These are phyloP conservation scores for Toxotes lorentzi DNA, from an alignment of 2,797 vertebrate genomes.

Conservation along the genomic window DNA sequence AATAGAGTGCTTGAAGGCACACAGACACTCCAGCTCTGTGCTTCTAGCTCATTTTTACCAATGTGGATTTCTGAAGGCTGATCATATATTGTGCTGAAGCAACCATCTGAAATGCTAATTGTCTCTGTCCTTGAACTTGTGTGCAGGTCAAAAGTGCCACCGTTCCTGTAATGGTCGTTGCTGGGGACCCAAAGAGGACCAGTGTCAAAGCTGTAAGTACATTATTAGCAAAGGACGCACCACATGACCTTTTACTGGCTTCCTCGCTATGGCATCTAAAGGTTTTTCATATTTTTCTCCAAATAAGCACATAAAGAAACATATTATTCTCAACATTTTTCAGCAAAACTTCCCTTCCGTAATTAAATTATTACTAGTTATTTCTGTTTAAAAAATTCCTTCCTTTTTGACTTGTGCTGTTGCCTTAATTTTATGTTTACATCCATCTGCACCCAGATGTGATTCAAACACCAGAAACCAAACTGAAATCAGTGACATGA, in stretches of 20 bases:
- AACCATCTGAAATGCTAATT: conserved; percentile 31
- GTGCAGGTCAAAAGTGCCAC: conserved; percentile 93
- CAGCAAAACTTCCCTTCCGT: background rate
- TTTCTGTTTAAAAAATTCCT: background rate
- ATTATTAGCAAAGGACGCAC: background rate
- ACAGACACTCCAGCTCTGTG: conserved; percentile 9
- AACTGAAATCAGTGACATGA: background rate
- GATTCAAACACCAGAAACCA: background rate
- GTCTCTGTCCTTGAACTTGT: conserved; percentile 38
- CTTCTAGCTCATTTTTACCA: conserved; percentile 9
- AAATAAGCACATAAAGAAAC: background rate
- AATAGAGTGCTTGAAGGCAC: conserved; percentile 12
- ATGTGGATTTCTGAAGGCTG: conserved; percentile 8
- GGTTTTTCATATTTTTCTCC: background rate
- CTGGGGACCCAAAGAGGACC: conserved; percentile 94
- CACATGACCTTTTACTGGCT: background rate
- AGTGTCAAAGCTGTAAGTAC: conserved; percentile 97
- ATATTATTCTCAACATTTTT: background rate
- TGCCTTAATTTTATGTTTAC: background rate
- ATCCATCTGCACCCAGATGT: background rate
- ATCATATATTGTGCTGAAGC: conserved; percentile 11
- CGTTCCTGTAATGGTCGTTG: conserved; percentile 95
- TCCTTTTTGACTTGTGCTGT: background rate
- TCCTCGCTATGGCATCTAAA: background rate
- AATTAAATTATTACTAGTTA: background rate